A percentile compares a stretch with the other conserved stretches of the same genome.
These are phyloP conservation scores for Phrynosoma blainvillii DNA, from an alignment of 2,113 vertebrate species.

Conservation along the genomic window DNA sequence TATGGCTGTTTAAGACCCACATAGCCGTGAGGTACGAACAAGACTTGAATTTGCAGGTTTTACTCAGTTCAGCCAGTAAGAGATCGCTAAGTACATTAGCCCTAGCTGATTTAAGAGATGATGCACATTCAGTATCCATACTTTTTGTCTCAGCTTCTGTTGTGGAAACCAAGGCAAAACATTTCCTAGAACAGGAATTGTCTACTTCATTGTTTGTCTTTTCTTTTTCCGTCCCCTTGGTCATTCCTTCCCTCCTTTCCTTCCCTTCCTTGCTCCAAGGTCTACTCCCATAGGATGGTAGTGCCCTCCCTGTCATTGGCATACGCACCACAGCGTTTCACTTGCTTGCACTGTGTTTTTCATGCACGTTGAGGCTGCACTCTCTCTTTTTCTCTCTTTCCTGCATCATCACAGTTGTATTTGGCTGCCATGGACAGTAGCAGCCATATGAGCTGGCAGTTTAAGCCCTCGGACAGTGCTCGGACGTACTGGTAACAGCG, in stretches of 20 bases:
- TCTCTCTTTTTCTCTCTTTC: conserved; percentile 80
- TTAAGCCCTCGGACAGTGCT: conserved; percentile 95
- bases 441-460: conserved; percentile 92
- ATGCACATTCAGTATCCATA: conserved; percentile 6
- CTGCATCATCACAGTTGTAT: conserved; percentile 91
- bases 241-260: conserved; percentile 60
- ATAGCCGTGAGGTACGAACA: background rate
- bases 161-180: conserved; percentile 49
- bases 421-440: conserved; percentile 94
- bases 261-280: conserved; percentile 51
- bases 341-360: conserved; percentile 81
- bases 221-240: conserved; percentile 34
- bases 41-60: background rate
- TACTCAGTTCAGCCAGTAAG: background rate
- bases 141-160: conserved; percentile 35
- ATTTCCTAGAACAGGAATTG: conserved; percentile 35
- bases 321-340: conserved; percentile 67
- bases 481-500: conserved; percentile 91
- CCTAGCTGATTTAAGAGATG: conserved; percentile 14
- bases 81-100: background rate
- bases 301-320: conserved; percentile 55
- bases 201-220: conserved; percentile 55
- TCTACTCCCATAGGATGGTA: conserved; percentile 52
- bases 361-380: conserved; percentile 82
- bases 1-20: background rate